Evolutionary conservation across 2,888 invertebrate genomes (phyloP).

Genomic region (Eupithecia inturbata): DNA sequence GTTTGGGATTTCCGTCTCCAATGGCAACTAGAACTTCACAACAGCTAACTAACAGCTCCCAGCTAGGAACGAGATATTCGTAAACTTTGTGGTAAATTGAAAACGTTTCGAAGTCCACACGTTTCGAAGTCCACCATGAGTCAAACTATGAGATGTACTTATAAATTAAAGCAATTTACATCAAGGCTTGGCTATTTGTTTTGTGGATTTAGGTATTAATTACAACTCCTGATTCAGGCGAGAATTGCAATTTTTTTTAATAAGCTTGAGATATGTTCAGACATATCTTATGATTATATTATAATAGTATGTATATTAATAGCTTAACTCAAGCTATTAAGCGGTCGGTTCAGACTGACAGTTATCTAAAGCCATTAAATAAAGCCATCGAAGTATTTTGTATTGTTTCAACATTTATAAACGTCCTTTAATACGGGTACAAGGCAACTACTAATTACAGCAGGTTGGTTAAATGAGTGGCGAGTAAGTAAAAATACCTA

Average conservation of each 20-base stretch:
- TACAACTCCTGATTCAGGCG: not conserved
- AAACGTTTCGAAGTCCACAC: not conserved
- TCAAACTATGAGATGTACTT: not conserved
- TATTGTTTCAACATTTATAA: conserved; percentile 28
- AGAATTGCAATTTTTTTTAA: not conserved
- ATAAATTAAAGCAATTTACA: not conserved
- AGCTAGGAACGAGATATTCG: conserved; percentile 3
- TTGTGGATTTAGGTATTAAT: not conserved
- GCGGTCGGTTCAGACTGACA: too few relatives aligned
- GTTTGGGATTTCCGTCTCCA: conserved; percentile 44
- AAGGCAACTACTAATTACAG: conserved; percentile 29
- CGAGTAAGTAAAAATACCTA: conserved; percentile 30
- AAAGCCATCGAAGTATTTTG: conserved; percentile 14
- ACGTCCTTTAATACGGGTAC: conserved; percentile 23
- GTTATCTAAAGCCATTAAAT: not conserved
- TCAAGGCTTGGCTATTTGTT: not conserved
- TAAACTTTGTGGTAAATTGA: not conserved
- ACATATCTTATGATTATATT: too few relatives aligned
- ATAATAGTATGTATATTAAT: too few relatives aligned
- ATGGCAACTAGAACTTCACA: conserved; percentile 40
- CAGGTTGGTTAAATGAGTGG: conserved; percentile 12
- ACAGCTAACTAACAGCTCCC: conserved; percentile 28
- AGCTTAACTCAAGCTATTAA: too few relatives aligned
- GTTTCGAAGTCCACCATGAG: not conserved
- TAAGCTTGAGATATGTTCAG: too few relatives aligned